A percentile compares a stretch with the other conserved stretches of the same genome.
These are phyloP conservation scores for Thamnophis elegans DNA, from an alignment of 2,797 vertebrate species.

Conservation along the genomic window DNA sequence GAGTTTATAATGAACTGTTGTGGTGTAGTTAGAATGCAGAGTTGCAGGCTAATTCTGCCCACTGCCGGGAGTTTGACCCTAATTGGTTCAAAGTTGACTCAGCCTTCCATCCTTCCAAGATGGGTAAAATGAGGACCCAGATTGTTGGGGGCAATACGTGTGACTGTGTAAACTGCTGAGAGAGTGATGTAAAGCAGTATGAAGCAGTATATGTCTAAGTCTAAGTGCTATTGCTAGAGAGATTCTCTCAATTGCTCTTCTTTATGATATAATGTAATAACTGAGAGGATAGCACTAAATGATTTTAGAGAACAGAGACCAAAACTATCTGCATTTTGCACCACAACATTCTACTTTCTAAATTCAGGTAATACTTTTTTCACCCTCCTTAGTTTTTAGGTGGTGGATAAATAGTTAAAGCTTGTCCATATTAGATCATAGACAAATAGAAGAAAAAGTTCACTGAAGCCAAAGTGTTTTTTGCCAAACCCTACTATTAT, in stretches of 20 bases:
- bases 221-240: neutral
- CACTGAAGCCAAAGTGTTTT: conserved; percentile 23
- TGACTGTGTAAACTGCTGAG: neutral
- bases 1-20: neutral
- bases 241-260: conserved; percentile 28
- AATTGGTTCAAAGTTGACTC: neutral
- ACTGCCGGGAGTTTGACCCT: neutral
- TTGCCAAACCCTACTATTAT: conserved; percentile 17
- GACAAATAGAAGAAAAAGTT: neutral
- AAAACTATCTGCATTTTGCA: neutral
- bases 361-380: neutral
- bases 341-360: accelerated
- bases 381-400: conserved; percentile 29
- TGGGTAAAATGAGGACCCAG: neutral
- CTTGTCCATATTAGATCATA: conserved; percentile 1
- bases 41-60: neutral
- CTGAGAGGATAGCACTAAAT: neutral
- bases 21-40: neutral
- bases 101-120: neutral
- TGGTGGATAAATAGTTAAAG: conserved; percentile 12
- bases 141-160: neutral
- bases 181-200: neutral
- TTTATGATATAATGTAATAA: neutral
- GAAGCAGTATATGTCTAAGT: neutral
- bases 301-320: conserved; percentile 30